Evolutionary conservation across 2,113 vertebrate genomes (phyloP), one percentile per base, ranked within the genome.

Genomic region (Lipotes vexillifer): DNA sequence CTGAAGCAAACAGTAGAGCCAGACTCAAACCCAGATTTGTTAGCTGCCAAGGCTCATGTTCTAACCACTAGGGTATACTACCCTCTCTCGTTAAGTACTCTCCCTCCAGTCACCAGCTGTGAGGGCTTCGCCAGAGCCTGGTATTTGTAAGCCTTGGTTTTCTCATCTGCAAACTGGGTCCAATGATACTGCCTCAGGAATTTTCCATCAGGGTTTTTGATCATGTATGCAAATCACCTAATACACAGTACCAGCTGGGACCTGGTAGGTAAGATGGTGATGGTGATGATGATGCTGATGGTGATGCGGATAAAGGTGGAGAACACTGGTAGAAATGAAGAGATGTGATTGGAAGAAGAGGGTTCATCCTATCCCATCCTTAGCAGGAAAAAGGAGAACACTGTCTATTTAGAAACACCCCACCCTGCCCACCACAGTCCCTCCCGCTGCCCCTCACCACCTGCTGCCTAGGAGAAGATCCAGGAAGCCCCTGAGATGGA

Each of bases 81-180:
- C 20, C 21, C 59, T n/a, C 20, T 61, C 55, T 13, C 6, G 3
- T 4, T 46, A 33, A 77, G 63, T 29, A 4, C 10, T 63, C 11
- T 5, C 36, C 7, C 68, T 57, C 1, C 0, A 25, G 59, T 52
- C 23, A 21, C 52, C 31, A n/a, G 18, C 52, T n/a, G 5, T 0
- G 44, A 9, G 10, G 18, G 7, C 66, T 25, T 36, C 15, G n/a
- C 57, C 9, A 31, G 46, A 20, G 68, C 13, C 66, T 75, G 0
- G 11, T 33, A 46, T 38, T 15, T 52, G 29, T 36, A 23, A 55
- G 57, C 31, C 36, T 74, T 25, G 6, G 23, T 65, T 46, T 72
- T n/a, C 36, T 78, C 44, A 2, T 57, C 55, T 72, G 74, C 18
- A 55, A 8, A 36, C n/a, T 20, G 18, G 14, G 14, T 31, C 66